Percentiles rank a stretch among this genome's conserved stretches.
Evolutionary conservation across 2,888 invertebrate genomes (phyloP).

Genomic region (Bombylius discolor): DNA sequence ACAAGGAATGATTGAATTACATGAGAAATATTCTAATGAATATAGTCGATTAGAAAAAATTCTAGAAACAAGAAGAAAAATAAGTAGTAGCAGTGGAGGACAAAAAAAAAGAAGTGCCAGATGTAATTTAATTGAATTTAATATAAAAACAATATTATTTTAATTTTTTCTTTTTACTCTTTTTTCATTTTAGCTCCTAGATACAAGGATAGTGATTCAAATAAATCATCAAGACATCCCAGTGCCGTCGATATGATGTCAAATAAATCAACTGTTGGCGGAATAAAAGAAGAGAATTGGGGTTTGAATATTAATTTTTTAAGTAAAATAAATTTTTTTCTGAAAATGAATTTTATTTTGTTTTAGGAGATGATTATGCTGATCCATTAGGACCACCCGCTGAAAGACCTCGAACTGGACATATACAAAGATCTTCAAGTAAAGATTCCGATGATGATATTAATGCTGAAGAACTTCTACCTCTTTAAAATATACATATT

Average conservation of each 20-base stretch:
- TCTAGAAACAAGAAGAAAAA: constrained; percentile 25
- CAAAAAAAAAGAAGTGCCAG: not conserved
- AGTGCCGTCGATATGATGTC: not conserved
- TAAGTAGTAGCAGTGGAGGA: constrained; percentile 14
- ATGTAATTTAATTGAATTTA: not conserved
- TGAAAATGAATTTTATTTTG: not conserved
- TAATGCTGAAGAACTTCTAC: constrained; percentile 32
- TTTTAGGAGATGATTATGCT: constrained; percentile 16
- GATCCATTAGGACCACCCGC: constrained; percentile 35
- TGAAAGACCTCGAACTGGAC: constrained; percentile 34
- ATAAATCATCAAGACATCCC: not conserved
- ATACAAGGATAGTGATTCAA: not conserved
- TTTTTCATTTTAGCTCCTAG: not conserved
- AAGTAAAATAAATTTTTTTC: not conserved
- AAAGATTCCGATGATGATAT: constrained; percentile 33
- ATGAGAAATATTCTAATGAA: constrained; percentile 67
- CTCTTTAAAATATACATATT: constrained; percentile 26
- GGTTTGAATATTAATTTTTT: not conserved
- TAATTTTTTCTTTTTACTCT: not conserved
- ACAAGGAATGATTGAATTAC: constrained; percentile 76
- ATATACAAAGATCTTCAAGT: constrained; percentile 17
- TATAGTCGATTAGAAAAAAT: constrained; percentile 53
- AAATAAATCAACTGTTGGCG: not conserved
- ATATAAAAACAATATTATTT: too few relatives aligned
- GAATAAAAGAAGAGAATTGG: not conserved